Evolutionary conservation across 2,888 invertebrate genomes (phyloP), one percentile per base, ranked within the genome.

Genomic region (Caenorhabditis macrosperma): DNA sequence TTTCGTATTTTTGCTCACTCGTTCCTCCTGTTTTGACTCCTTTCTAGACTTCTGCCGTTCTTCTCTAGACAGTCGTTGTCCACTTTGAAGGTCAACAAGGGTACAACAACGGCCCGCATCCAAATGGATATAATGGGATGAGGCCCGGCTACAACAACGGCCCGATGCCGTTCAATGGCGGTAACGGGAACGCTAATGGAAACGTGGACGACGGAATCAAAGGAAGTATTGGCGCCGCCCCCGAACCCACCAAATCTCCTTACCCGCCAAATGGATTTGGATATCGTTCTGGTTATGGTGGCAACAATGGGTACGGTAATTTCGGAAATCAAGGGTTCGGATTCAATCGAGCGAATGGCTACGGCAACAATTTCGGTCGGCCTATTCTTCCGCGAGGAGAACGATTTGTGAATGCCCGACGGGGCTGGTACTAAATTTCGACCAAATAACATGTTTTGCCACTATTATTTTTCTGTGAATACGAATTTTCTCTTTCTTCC

Each of bases 171-270:
- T 75, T 54, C 28, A 64, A 60, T 24, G 60, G 67, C 12, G 44
- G 44, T 0, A 66, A 46, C n/a, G 15, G 2, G 33, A 41, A 60
- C 12, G 15, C 9, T 0, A 68, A 59, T 6, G 17, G n/a, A 1
- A 67, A 54, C 12, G 46, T 52, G 1, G 71, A 75, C 7, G 50
- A 44, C 22, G 76, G 57, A n/a, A 68, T 68, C 22, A 61, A 68
- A 41, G 77, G 77, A 20, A 78, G 78, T 48, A 28, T 78, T n/a
- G 78, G 78, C 26, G 57, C 50, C n/a, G 72, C 61, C 15, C 30
- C n/a, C 1, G 72, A 78, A 20, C 33, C 71, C 2, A 78, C 78
- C 9, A 60, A 28, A 57, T 3, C 60, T 15, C 64, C 50, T 7
- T 26, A 35, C 1, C 57, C 64, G 48, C 38, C 57, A 1, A 64